These are phyloP conservation scores for Chrysolina oricalcia DNA, from an alignment of 2,888 invertebrate species.

Conservation along the genomic window DNA sequence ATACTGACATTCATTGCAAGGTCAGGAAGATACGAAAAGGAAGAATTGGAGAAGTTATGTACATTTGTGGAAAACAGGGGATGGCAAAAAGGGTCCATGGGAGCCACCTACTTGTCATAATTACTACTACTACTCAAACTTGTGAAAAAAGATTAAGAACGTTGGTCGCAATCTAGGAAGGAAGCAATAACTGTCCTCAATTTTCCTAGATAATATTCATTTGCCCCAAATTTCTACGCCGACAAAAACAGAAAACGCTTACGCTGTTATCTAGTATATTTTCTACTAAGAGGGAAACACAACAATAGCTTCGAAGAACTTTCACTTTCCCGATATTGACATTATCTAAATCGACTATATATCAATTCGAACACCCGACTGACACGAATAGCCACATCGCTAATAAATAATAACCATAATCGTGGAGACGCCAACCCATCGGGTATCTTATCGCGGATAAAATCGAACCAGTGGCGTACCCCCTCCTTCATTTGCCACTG, in stretches of 20 bases:
- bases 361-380: conserved; percentile 1
- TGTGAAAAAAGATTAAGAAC: neutral
- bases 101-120: no score
- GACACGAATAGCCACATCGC: neutral
- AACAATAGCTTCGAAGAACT: neutral
- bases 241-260: neutral
- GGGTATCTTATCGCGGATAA: conserved; percentile 41
- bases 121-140: neutral
- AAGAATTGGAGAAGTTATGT: no score
- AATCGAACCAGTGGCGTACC: conserved; percentile 22
- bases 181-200: neutral
- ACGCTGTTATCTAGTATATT: neutral
- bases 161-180: neutral
- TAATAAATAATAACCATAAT: conserved; percentile 10
- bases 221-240: neutral
- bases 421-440: conserved; percentile 24
- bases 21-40: no score
- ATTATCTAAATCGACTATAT: conserved; percentile 5
- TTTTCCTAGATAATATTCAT: neutral
- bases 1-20: no score
- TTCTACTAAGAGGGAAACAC: neutral
- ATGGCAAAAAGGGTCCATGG: no score
- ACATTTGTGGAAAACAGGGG: no score
- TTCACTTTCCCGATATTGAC: neutral
- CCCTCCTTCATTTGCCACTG: no score